Evolutionary conservation across 1,140 invertebrate species (phyloP), one percentile per base, ranked within the genome.

Genomic region (Aphelenchoides fujianensis): DNA sequence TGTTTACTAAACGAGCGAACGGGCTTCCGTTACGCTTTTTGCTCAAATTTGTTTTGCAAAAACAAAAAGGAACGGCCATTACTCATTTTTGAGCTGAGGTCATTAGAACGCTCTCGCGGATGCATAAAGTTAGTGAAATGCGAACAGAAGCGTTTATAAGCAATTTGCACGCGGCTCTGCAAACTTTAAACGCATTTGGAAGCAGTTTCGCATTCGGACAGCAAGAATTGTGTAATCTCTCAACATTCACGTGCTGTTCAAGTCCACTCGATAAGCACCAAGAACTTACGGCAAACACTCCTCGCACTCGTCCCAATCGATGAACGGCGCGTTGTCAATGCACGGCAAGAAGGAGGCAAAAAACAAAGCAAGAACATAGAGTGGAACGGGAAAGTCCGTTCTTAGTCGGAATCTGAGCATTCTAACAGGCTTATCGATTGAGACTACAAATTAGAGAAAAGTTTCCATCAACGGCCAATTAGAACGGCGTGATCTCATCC

Each of bases 281-380:
- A 59, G n/a, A 59, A 59, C 55, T 23, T 59, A 59, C 55, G 55
- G 55, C 7, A 7, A 32, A 59, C 55, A 59, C 19, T 59, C 55
- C 7, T 59, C 55, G 19, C 55, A 59, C 27, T 59, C 55, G 55
- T 59, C 55, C 27, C 7, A 59, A 30, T 59, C 55, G 19, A 59
- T 59, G 19, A 59, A 59, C 5, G 55, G 55, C 55, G 34, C 34
- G 19, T 59, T 59, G 55, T 59, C 55, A 32, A 5, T 59, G 41
- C 12, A 48, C 23, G 41, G 41, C 41, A 48, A 48, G 12, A 16
- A 23, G 41, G 12, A 48, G 23, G 23, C 41, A 23, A 48, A 23
- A 12, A 48, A 23, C 12, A 48, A 48, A 12, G 23, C 41, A n/a
- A n/a, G n/a, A n/a, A n/a, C n/a, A n/a, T n/a, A n/a, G n/a, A n/a